Evolutionary conservation across 2,888 invertebrate genomes (phyloP), one percentile per base, ranked within the genome.

Genomic region (Tetramorium bicarinatum): DNA sequence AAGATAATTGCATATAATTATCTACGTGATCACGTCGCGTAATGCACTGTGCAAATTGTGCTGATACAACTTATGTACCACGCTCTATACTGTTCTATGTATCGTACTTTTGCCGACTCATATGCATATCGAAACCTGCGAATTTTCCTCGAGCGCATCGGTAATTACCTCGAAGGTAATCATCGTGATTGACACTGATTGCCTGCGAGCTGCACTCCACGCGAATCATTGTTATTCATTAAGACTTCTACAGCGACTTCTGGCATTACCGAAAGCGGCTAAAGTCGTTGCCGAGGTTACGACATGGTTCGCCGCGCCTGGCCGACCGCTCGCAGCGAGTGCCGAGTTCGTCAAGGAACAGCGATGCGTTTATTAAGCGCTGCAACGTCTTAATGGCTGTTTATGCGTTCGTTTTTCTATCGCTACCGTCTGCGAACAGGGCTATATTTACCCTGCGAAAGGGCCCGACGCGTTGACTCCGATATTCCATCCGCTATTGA

Each of bases 211-310:
- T 75, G 62, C 54, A 41, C 29, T 25, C 62, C 59, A 75, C 82
- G 79, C 82, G 52, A 44, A 62, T 77, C 72, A 79, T 74, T 84
- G 89, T 89, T 85, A 79, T 86, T 90, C 87, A 86, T 87, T 85
- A 88, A 80, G 86, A 81, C 85, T 77, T 64, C 66, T 74, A 87
- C 85, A 74, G 79, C 87, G 83, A 76, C 82, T 82, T 61, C 74
- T 82, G 83, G 85, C 89, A 86, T 85, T 88, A 89, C 89, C 90
- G 84, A 89, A 90, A 87, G 87, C 86, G 83, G 85, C 64, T 71
- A 61, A 82, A 86, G 52, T 74, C 67, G 62, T 79, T 62, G 85
- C 69, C 72, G 80, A 38, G 69, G 76, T 85, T 87, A 75, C 88
- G 82, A 87, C 84, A 86, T 47, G 72, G 67, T 81, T 77, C 85